Conservation (phyloP, 2,888 invertebrate species). For the Melinaea menophilus region DNA sequence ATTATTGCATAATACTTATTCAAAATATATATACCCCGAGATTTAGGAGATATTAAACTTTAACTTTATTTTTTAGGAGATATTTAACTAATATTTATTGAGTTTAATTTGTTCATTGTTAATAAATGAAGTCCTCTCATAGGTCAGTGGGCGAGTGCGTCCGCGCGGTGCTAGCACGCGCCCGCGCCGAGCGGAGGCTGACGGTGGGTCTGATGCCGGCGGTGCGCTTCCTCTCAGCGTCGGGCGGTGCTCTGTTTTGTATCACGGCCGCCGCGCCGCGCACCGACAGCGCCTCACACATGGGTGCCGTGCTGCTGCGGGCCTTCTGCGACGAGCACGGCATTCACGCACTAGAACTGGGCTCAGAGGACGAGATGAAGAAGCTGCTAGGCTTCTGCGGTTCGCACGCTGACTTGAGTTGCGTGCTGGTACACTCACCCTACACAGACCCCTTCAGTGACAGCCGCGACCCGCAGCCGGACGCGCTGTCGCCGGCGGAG, state of each 20-base stretch:
- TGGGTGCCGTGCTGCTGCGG: slow-evolving; percentile 86
- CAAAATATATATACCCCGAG: not conserved
- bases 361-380: slow-evolving; percentile 75
- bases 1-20: slow-evolving; percentile 18
- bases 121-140: too few relatives aligned
- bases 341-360: slow-evolving; percentile 80
- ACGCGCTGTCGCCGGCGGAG: slow-evolving; percentile 78
- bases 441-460: slow-evolving; percentile 70
- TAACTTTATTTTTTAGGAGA: too few relatives aligned
- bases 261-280: slow-evolving; percentile 82
- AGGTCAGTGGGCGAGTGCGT: slow-evolving; percentile 74
- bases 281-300: slow-evolving; percentile 86
- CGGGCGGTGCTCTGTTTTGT: slow-evolving; percentile 82
- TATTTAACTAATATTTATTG: too few relatives aligned
- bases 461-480: slow-evolving; percentile 61
- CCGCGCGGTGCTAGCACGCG: slow-evolving; percentile 73
- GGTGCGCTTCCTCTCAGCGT: slow-evolving; percentile 77
- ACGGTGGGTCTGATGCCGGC: slow-evolving; percentile 82
- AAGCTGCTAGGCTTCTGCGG: slow-evolving; percentile 66
- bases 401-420: slow-evolving; percentile 70
- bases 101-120: slow-evolving; percentile 36
- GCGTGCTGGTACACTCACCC: slow-evolving; percentile 76
- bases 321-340: slow-evolving; percentile 89
- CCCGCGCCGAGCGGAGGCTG: slow-evolving; percentile 76
- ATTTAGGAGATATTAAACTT: too few relatives aligned